Percentiles rank a stretch among this genome's conserved stretches.
phyloP scores from a whole-genome alignment of 2,888 invertebrate genomes.

The Magallana nippona region DNA sequence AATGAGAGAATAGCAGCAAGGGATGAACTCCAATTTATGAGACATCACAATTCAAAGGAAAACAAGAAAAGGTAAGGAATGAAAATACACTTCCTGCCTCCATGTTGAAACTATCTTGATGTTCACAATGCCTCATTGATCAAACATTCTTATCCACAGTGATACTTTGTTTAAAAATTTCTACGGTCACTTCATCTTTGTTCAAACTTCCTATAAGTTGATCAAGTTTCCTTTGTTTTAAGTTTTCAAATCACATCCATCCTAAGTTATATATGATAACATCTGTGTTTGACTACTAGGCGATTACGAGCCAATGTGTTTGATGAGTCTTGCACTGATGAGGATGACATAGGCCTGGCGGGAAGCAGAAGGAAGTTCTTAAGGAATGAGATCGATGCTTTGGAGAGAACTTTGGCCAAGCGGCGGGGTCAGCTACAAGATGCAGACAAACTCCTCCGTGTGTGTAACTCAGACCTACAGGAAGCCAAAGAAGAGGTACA shows the following conservation, averaged over 20 bases:
- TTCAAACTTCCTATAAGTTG: no score
- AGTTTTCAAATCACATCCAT: no score
- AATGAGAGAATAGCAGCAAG: slow-evolving; percentile 65
- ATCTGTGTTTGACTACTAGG: background rate
- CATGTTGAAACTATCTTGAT: no score
- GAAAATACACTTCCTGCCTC: background rate
- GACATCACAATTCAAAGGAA: slow-evolving; percentile 51
- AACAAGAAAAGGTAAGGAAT: slow-evolving; percentile 38
- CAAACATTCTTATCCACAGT: no score
- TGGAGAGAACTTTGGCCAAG: slow-evolving; percentile 76
- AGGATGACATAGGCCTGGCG: slow-evolving; percentile 71
- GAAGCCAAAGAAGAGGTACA: slow-evolving; percentile 73
- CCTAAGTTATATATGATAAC: background rate
- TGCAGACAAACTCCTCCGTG: slow-evolving; percentile 72
- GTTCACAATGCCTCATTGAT: no score
- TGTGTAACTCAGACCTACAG: slow-evolving; percentile 71
- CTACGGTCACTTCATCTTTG: no score
- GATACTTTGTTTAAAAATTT: no score
- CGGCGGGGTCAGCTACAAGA: slow-evolving; percentile 74
- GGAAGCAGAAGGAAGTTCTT: slow-evolving; percentile 67
- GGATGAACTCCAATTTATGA: slow-evolving; percentile 65
- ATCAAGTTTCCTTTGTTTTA: no score
- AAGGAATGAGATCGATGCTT: slow-evolving; percentile 72
- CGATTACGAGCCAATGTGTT: slow-evolving; percentile 38
- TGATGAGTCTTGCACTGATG: slow-evolving; percentile 34